Evolutionary conservation across 2,113 vertebrate genomes (phyloP), one percentile per base, ranked within the genome.

Genomic region (Opisthocomus hoazin): DNA sequence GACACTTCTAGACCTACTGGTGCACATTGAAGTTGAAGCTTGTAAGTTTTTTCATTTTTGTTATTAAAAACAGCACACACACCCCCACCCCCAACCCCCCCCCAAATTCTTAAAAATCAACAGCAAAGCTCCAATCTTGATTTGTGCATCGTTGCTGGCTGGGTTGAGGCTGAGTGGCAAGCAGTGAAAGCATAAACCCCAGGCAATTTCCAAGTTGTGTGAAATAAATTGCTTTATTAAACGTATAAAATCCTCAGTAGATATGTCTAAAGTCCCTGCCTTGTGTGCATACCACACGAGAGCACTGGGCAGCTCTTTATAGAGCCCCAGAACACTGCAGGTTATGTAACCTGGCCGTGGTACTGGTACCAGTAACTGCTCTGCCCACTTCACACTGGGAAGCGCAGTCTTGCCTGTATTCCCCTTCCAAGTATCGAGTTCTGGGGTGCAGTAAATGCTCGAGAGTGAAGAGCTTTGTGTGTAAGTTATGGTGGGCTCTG

Each of bases 301-400:
- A 68, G 43, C 20, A 11, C 0, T 2, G 30, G 51, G 12, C 56
- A 70, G 76, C 29, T 53, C 9, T 5, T 34, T 4, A 8, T 1
- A 24, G 58, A 30, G 30, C 30, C 46, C 14, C 50, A 65, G 45
- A 24, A 21, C 27, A 10, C 1, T 29, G 16, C 34, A 9, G 36
- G n/a, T 6, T 20, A 0, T 3, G 17, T 21, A 9, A 16, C 26
- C 36, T 27, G 20, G 46, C 4, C 12, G 4, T 1, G 5, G 21
- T 14, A 5, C 54, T 54, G 90, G 81, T 9, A 5, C 74, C 64
- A 24, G 23, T 69, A 19, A 26, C 39, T 43, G 10, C 53, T 73
- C 51, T 66, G 64, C 24, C 36, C 56, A 2, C 12, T 32, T 11
- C 12, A 1, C 13, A 0, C 0, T 63, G 70, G 50, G 34, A 63